These are phyloP conservation scores for Hydropsyche tenuis DNA, from an alignment of 1,140 invertebrate species.

Conservation along the genomic window DNA sequence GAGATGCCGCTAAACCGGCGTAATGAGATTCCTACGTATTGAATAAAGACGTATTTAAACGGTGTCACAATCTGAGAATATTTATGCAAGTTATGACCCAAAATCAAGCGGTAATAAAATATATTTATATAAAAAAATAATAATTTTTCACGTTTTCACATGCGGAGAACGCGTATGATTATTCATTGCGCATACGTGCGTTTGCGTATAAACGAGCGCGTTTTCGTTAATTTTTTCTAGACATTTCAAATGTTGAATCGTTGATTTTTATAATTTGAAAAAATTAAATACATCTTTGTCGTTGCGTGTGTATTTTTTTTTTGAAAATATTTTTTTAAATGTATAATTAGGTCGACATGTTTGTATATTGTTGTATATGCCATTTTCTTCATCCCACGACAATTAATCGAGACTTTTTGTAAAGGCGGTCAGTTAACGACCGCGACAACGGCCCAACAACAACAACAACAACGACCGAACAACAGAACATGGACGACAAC, in stretches of 20 bases:
- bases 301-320: no score
- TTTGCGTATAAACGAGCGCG: no score
- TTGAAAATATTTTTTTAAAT: no score
- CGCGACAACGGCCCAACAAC: neutral
- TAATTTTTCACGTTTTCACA: constrained; percentile 1
- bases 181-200: no score
- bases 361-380: no score
- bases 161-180: neutral
- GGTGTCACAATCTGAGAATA: neutral
- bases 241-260: no score
- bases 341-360: no score
- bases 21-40: neutral
- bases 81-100: constrained; percentile 18
- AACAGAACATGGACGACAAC: neutral
- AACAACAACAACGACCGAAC: neutral
- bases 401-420: constrained; percentile 18
- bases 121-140: neutral
- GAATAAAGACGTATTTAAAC: no score
- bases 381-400: neutral
- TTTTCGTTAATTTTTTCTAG: no score
- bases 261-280: no score
- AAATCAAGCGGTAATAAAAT: no score
- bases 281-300: no score
- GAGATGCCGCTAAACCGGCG: constrained; percentile 1
- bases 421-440: constrained; percentile 4